Conservation (phyloP, 2,888 invertebrate genomes). For the Nycteola revayana region DNA sequence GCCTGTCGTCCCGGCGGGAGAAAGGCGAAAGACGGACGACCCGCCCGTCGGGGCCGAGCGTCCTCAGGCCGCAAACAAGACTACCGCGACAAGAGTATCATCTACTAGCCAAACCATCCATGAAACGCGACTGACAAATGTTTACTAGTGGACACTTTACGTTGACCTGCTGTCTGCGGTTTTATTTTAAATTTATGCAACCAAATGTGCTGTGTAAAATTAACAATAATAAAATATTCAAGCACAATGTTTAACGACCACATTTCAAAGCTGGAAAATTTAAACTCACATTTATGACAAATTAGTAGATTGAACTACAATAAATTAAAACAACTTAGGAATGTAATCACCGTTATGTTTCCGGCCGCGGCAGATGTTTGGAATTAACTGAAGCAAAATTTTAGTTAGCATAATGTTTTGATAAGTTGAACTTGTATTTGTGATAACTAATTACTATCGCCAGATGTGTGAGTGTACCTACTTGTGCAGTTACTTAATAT, state of each 20-base stretch:
- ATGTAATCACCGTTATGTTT: slow-evolving; percentile 8
- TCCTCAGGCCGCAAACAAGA: slow-evolving; percentile 28
- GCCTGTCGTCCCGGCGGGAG: slow-evolving; percentile 33
- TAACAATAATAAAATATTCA: too few species aligned
- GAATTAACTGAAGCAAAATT: slow-evolving; percentile 15
- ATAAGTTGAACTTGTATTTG: slow-evolving; percentile 5
- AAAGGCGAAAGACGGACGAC: slow-evolving; percentile 22
- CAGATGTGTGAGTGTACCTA: too few species aligned
- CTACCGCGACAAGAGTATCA: slow-evolving; percentile 31
- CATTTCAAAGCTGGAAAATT: too few species aligned
- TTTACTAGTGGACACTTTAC: slow-evolving; percentile 20
- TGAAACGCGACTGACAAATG: slow-evolving; percentile 38
- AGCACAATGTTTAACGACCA: too few species aligned
- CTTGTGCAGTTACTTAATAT: too few species aligned
- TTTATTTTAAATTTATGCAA: too few species aligned
- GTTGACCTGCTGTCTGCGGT: too few species aligned
- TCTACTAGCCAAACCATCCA: slow-evolving; percentile 34
- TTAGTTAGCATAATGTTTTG: slow-evolving; percentile 8
- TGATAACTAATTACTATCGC: neutral
- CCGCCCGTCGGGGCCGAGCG: slow-evolving; percentile 16
- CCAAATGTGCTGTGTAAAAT: too few species aligned
- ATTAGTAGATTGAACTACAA: neutral
- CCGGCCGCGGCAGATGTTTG: slow-evolving; percentile 1
- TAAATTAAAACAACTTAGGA: neutral
- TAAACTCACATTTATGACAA: slow-evolving; percentile 1